These are phyloP conservation scores for Calidris pygmaea DNA, from an alignment of 2,113 vertebrate genomes.

Conservation along the genomic window DNA sequence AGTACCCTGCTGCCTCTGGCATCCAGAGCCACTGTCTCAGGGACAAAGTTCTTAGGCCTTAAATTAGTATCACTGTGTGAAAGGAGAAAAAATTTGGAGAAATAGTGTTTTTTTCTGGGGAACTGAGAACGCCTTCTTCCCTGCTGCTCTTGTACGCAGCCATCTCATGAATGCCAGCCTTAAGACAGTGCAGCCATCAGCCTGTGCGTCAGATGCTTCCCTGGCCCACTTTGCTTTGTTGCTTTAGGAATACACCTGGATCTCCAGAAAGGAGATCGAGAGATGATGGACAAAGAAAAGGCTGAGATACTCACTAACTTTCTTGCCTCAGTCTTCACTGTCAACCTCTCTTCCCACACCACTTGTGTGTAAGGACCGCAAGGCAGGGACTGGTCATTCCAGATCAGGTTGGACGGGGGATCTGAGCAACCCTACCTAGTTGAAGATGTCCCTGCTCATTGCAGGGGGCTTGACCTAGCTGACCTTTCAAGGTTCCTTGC, in stretches of 20 bases:
- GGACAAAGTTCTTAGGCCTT: neutral
- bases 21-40: neutral
- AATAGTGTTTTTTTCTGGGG: neutral
- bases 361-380: too few species aligned
- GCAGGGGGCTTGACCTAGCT: neutral
- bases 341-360: neutral
- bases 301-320: neutral
- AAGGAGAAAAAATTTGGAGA: neutral
- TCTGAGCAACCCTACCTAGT: neutral
- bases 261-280: neutral
- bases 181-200: neutral
- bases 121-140: neutral
- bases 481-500: neutral
- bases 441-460: neutral
- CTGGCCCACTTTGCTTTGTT: neutral
- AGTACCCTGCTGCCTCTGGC: neutral
- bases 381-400: neutral
- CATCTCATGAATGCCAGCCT: neutral
- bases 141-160: neutral
- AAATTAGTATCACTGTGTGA: neutral
- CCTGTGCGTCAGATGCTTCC: neutral
- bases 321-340: neutral
- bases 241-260: neutral
- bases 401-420: neutral
- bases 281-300: neutral